Evolutionary conservation across 1,140 invertebrate species (phyloP), one percentile per base, ranked within the genome.

Genomic region (Vanessa atalanta): DNA sequence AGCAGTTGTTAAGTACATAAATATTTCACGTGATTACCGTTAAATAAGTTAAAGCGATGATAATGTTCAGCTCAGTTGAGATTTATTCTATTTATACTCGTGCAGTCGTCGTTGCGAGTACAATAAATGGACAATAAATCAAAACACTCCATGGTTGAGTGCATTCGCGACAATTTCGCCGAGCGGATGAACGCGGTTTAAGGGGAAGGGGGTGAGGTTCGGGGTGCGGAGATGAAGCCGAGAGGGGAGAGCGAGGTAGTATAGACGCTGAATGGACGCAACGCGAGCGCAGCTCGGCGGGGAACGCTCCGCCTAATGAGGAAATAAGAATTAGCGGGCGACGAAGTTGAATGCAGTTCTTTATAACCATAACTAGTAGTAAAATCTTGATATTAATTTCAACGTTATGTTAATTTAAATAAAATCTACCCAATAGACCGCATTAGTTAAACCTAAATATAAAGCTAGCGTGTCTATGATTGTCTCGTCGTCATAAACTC

Each of bases 41-140:
- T 75, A 63, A 75, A 73, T 67, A 68, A 61, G 72, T 79, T 75
- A 76, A 79, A 68, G 68, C 71, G 53, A 83, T 76, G 70, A 79
- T 79, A 75, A 69, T 72, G 51, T 63, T 61, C 64, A 69, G 75
- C 60, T 73, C 43, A 75, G 75, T 72, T 51, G 74, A 51, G 71
- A 73, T 77, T 81, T 77, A 77, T 82, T 83, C 83, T 83, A 86
- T 83, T 83, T 85, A 82, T 84, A 82, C 77, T 82, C 66, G 65
- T 79, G 76, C 70, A 82, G 51, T 68, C 51, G 72, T 70, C 76
- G 81, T 78, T 82, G 77, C 85, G 83, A 79, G 82, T 81, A 74
- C 86, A 89, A 90, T 88, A 91, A 92, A 90, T 86, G 88, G 82
- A 81, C 86, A 87, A 90, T 91, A 91, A 92, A 92, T 91, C 90